A percentile compares a stretch with the other conserved stretches of the same genome.
These are phyloP conservation scores for Stomorhina lunata DNA, from an alignment of 2,888 invertebrate species.

Conservation along the genomic window DNA sequence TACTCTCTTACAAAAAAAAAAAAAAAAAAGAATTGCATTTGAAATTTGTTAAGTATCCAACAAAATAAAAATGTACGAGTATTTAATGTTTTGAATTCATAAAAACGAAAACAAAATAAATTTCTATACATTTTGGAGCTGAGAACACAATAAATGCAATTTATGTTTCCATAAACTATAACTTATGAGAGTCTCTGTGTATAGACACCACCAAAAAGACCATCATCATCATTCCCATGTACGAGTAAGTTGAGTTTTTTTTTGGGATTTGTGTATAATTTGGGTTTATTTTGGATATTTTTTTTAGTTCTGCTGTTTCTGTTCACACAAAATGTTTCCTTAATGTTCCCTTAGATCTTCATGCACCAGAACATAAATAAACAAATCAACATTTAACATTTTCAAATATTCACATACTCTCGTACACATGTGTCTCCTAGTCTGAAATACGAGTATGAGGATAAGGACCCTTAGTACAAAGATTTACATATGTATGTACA, in stretches of 20 bases:
- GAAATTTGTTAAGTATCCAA: slow-evolving; percentile 3
- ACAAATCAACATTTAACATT: too few relatives aligned
- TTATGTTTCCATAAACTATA: not conserved
- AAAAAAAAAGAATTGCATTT: not conserved
- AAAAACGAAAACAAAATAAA: not conserved
- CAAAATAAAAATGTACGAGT: not conserved
- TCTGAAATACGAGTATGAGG: not conserved
- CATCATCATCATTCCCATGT: slow-evolving; percentile 23
- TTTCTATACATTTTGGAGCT: not conserved
- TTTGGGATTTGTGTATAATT: slow-evolving; percentile 11
- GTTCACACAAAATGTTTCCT: slow-evolving; percentile 51
- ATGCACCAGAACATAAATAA: slow-evolving; percentile 19
- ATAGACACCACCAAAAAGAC: not conserved
- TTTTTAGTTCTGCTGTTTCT: too few relatives aligned
- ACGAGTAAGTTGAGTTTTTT: not conserved
- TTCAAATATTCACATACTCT: not conserved
- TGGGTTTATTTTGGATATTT: not conserved
- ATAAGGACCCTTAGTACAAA: not conserved
- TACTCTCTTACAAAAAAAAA: not conserved
- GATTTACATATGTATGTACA: not conserved
- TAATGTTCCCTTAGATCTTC: not conserved
- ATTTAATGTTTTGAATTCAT: not conserved
- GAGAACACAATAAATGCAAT: slow-evolving; percentile 35
- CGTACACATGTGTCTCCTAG: not conserved
- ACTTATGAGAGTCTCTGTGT: not conserved